Evolutionary conservation across 2,797 vertebrate genomes (phyloP), one percentile per base, ranked within the genome.

Genomic region (Loris lydekkerianus): DNA sequence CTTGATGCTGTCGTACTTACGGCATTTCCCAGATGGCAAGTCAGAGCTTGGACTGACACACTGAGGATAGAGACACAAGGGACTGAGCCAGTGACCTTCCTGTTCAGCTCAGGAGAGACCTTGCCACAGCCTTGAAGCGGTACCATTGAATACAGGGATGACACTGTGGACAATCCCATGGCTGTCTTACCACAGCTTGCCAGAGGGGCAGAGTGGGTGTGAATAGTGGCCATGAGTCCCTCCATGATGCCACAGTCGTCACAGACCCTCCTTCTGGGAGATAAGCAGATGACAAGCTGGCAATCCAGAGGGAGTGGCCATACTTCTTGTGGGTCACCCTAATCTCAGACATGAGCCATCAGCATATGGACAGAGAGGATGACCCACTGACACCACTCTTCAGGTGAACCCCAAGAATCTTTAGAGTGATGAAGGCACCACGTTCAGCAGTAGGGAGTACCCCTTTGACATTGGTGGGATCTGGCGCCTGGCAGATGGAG

Each of bases 201-300:
- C 99, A 37, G 99, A 99, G 65, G 99, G 99, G 5, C 23, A 63
- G 91, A 61, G 83, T 65, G 58, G 93, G 3, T 1, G 2, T 7
- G 5, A 27, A n/a, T 23, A 13, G 10, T 2, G 17, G 63, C n/a
- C 40, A 7, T 0, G 11, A n/a, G 37, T 40, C 99, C 99, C 97
- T 99, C 99, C 97, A 99, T 53, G 17, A 99, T 99, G 97, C 94
- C 98, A 0, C 99, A 99, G 98, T 99, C 99, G 98, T 99, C 99
- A 90, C 99, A 53, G 98, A 99, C 99, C 99, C 98, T 99, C 46
- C 7, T 11, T 53, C 49, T 93, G 99, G 99, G 96, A 99, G 99
- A 99, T 98, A 99, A 98, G 97, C 99, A 99, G 98, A 99, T 99
- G 70, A 99, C 99, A 96, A 99, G 99, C 99, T 99, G 98, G 99